Evolutionary conservation across 2,888 invertebrate species (phyloP).

Genomic region (Hydroisotoma schaefferi): DNA sequence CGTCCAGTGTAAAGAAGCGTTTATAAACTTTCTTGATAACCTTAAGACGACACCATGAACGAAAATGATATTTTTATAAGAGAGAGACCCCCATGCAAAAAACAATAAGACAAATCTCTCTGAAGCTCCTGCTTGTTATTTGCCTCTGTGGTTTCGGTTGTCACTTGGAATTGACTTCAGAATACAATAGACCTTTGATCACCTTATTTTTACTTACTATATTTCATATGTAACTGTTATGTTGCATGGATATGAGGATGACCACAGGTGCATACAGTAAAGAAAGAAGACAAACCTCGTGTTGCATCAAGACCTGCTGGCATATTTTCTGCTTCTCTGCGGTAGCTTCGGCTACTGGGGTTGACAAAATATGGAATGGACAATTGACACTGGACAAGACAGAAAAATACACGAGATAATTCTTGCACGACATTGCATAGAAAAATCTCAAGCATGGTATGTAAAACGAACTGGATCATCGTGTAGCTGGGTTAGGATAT

Average conservation of each 20-base stretch:
- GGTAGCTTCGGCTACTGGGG: slow-evolving; percentile 26
- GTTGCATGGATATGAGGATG: not conserved
- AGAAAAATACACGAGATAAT: slow-evolving; percentile 13
- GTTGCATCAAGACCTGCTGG: not conserved
- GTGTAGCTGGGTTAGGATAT: no score
- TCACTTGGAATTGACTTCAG: slow-evolving; percentile 15
- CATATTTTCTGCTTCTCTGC: slow-evolving; percentile 11
- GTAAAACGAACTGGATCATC: no score
- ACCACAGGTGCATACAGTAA: no score
- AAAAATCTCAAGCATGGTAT: no score
- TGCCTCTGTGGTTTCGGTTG: slow-evolving; percentile 11
- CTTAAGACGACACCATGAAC: no score
- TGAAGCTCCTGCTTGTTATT: not conserved
- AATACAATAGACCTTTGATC: slow-evolving; percentile 12
- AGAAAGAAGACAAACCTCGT: no score
- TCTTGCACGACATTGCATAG: not conserved
- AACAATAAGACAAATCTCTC: not conserved
- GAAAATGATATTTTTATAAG: not conserved
- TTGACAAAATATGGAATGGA: slow-evolving; percentile 15
- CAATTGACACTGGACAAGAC: slow-evolving; percentile 30
- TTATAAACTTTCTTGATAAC: no score
- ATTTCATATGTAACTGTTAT: not conserved
- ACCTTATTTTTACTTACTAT: no score
- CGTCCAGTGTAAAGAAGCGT: no score
- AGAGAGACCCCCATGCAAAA: not conserved